Conservation (phyloP, 2,113 vertebrate genomes). For the Aleadryas rufinucha region DNA sequence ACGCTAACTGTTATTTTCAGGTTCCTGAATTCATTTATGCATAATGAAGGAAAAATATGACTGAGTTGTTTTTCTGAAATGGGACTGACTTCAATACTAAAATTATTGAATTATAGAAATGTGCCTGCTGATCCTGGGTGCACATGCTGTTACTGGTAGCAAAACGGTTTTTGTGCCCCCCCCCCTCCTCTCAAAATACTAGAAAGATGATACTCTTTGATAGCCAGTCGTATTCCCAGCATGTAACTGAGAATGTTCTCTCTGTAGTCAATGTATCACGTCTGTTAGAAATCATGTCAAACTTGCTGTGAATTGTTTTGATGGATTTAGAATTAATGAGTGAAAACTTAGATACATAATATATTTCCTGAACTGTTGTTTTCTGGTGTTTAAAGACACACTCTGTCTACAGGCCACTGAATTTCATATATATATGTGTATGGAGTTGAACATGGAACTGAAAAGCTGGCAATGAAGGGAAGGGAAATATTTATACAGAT, state of each 20-base stretch:
- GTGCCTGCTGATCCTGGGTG: not conserved
- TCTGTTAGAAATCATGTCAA: not conserved
- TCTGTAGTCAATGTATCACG: not conserved
- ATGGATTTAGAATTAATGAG: not conserved
- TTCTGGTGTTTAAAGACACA: not conserved
- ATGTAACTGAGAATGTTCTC: not conserved
- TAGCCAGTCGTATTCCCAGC: not conserved
- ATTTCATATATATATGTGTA: not conserved
- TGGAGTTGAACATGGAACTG: not conserved
- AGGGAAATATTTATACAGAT: not conserved
- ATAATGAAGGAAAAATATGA: not conserved
- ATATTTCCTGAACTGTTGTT: not conserved
- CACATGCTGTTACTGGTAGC: not conserved
- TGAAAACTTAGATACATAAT: not conserved
- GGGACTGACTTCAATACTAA: not conserved
- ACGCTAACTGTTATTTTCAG: not conserved
- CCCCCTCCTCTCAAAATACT: accelerated
- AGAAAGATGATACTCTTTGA: not conserved
- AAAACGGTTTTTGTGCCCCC: not conserved
- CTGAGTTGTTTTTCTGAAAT: not conserved
- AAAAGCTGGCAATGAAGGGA: not conserved
- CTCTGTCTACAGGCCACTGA: not conserved
- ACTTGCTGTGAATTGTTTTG: not conserved
- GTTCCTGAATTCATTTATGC: not conserved
- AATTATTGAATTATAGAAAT: not conserved